These are phyloP conservation scores for Morpho helenor DNA, from an alignment of 2,888 invertebrate genomes.

Conservation along the genomic window DNA sequence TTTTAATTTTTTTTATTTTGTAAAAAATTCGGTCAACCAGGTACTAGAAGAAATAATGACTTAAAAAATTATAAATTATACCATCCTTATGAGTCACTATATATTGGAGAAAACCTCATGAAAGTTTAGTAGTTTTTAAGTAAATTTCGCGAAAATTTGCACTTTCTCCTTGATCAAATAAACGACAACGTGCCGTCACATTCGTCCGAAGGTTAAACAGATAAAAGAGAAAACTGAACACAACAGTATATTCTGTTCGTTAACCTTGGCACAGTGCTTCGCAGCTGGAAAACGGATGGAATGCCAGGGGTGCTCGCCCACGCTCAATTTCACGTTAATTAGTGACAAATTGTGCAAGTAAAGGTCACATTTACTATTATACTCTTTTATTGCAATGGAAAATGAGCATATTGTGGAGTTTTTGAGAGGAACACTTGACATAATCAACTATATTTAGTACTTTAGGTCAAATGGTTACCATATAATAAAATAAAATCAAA, in stretches of 20 bases:
- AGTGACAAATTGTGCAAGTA: constrained; percentile 13
- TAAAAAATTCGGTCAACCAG: no score
- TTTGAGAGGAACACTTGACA: no score
- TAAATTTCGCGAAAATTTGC: not conserved
- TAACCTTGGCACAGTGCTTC: constrained; percentile 16
- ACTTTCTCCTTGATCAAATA: not conserved
- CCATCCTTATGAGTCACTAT: not conserved
- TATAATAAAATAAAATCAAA: no score
- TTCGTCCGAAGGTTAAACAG: not conserved
- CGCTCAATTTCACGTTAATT: constrained; percentile 15
- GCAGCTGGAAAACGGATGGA: constrained; percentile 3
- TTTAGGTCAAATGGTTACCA: no score
- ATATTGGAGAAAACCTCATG: not conserved
- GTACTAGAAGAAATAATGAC: no score
- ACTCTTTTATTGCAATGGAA: not conserved
- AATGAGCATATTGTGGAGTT: no score
- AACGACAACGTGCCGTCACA: not conserved
- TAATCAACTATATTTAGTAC: no score
- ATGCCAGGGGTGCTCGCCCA: constrained; percentile 17
- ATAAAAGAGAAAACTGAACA: not conserved
- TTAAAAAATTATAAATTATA: no score
- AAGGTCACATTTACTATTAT: constrained; percentile 10
- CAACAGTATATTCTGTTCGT: not conserved
- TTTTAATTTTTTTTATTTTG: no score
- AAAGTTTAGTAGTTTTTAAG: not conserved